Conservation (phyloP, 2,888 invertebrate species). For the Tipula unca region DNA sequence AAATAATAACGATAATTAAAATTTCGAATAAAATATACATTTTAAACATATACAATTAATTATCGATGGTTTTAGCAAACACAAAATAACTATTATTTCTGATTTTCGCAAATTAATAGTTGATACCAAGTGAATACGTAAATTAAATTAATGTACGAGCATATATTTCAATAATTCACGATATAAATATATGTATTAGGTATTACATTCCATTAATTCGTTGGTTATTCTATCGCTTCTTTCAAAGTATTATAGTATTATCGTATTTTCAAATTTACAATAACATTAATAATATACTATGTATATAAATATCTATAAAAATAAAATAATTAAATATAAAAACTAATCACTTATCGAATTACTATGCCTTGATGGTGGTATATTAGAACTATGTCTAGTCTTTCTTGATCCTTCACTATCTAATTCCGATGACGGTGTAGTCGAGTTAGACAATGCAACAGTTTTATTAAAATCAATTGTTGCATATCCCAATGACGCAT, state of each 20-base stretch:
- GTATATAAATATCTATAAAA: background rate
- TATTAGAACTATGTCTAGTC: conserved; percentile 70
- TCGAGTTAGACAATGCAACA: conserved; percentile 75
- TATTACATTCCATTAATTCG: background rate
- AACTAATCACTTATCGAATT: conserved; percentile 52
- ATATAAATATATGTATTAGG: background rate
- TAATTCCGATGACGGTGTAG: conserved; percentile 58
- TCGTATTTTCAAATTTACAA: background rate
- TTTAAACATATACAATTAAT: no score
- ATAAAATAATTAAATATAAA: background rate
- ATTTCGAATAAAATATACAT: no score
- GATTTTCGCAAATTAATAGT: no score
- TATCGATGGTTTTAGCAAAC: no score
- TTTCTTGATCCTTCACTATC: conserved; percentile 67
- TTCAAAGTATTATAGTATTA: background rate
- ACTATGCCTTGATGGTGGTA: conserved; percentile 44
- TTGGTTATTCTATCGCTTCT: background rate
- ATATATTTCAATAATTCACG: background rate
- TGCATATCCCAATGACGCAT: conserved; percentile 58
- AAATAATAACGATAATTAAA: no score
- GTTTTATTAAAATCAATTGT: conserved; percentile 94
- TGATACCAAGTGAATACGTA: no score
- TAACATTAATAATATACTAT: background rate
- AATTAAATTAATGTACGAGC: background rate
- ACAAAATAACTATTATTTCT: no score